phyloP scores from a whole-genome alignment of 2,888 invertebrate species.

The Synergus laeviventris region DNA sequence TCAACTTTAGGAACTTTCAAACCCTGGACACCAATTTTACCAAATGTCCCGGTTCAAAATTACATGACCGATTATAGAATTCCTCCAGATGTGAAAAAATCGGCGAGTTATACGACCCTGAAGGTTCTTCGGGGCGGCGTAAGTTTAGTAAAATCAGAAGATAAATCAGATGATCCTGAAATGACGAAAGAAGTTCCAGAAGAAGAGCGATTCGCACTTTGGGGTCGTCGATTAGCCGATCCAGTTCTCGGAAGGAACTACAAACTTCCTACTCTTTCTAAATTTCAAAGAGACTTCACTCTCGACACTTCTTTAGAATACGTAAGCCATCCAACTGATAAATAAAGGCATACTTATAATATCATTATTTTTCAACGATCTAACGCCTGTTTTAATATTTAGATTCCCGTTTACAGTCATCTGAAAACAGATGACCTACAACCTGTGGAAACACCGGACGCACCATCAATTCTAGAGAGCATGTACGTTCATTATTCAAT shows the following conservation, averaged over 20 bases:
- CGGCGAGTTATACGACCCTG: conserved; percentile 85
- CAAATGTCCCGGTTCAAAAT: conserved; percentile 73
- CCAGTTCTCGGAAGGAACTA: conserved; percentile 81
- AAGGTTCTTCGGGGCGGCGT: conserved; percentile 75
- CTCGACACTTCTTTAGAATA: conserved; percentile 1
- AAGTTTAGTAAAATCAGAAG: conserved; percentile 73
- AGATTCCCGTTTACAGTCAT: conserved; percentile 85
- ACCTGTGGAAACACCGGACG: conserved; percentile 78
- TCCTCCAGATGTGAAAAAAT: conserved; percentile 86
- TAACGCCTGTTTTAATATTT: conserved; percentile 45
- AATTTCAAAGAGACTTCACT: background rate
- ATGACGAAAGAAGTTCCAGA: conserved; percentile 73
- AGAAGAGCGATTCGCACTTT: conserved; percentile 62
- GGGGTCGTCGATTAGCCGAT: conserved; percentile 78
- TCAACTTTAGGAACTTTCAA: conserved; percentile 86
- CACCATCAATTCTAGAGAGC: conserved; percentile 71
- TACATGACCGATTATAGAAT: conserved; percentile 77
- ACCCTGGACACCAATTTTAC: conserved; percentile 79
- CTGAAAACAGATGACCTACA: conserved; percentile 80
- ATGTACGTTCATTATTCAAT: background rate
- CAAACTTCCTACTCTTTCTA: conserved; percentile 73
- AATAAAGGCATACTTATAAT: background rate
- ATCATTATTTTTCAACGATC: background rate
- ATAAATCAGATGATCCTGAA: conserved; percentile 75
- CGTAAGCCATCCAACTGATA: background rate